A percentile compares a stretch with the other conserved stretches of the same genome.
Evolutionary conservation across 2,113 vertebrate species (phyloP).

Genomic region (Oncorhynchus gorbuscha): DNA sequence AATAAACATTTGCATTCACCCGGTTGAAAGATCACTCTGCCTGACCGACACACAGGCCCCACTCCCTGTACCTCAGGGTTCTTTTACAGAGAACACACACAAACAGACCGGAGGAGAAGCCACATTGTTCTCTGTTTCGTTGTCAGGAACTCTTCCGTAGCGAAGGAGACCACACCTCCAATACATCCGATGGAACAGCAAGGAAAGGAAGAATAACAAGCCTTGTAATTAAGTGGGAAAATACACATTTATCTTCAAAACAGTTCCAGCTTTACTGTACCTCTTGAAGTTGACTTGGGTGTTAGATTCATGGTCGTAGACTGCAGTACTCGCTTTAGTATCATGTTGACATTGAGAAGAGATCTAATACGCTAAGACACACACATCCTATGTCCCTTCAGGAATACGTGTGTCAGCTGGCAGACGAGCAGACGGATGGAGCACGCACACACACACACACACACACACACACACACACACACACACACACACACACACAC

Average conservation of each 20-base stretch:
- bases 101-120: constrained; percentile 11
- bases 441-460: background rate
- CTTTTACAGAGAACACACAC: too few relatives aligned
- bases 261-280: too few relatives aligned
- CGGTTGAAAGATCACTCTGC: too few relatives aligned
- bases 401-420: constrained; percentile 39
- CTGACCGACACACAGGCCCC: background rate
- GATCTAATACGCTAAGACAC: background rate
- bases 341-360: too few relatives aligned
- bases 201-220: background rate
- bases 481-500: background rate
- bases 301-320: too few relatives aligned
- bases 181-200: background rate
- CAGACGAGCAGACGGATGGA: constrained; percentile 38
- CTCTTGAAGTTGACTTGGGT: too few relatives aligned
- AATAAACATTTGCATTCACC: too few relatives aligned
- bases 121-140: constrained; percentile 26
- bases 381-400: too few relatives aligned
- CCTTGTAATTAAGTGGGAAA: too few relatives aligned
- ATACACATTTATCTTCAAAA: too few relatives aligned
- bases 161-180: constrained; percentile 9
- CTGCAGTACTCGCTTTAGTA: too few relatives aligned
- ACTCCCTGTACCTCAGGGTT: background rate
- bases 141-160: background rate
- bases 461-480: constrained; percentile 19